Base-by-base conservation (phyloP, 2,113 vertebrate species). In the Lipophrys pholis region DNA sequence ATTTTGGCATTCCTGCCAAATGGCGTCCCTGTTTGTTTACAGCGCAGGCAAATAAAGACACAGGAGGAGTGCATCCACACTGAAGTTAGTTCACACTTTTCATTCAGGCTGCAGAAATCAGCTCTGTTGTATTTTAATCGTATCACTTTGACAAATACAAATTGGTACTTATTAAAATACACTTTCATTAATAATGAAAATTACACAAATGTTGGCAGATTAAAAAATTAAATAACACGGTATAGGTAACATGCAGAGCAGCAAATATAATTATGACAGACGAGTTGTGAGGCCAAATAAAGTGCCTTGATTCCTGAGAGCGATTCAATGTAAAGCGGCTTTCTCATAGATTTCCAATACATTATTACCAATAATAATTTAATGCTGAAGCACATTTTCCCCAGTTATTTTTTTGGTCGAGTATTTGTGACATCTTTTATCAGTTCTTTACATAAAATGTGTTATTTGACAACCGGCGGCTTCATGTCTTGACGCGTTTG, bases 401-500 rank as follows among this genome's bases (percentile, higher is more conserved):
- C 21, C 21, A 30, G 21, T 30, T 30, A 30, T 30, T 30, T 5
- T 14, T 1, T 3, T 46, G 12, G 12, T 46, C 15, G 7, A 14
- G 3, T 40, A 11, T 48, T n/a, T 14, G 52, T 40, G 5, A 1
- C 6, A 5, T 40, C 36, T 35, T 7, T 50, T 39, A 17, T 15
- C 40, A 16, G 58, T n/a, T 55, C 16, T 43, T 39, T 35, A 6
- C 2, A 42, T 16, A 2, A 38, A 21, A 41, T 17, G 46, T 8
- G 15, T 39, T 57, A 15, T 42, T 14, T 72, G 4, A 57, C 1
- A 21, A 4, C 21, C 21, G 5, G 53, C 35, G 7, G 63, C 14
- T 72, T 95, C 84, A 95, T 17, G 91, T 96, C 91, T 91, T 95
- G 80, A 94, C 82, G 83, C 89, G 90, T 92, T 97, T 95, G 78